phyloP scores from a whole-genome alignment of 2,888 invertebrate species.

The Patella caerulea region DNA sequence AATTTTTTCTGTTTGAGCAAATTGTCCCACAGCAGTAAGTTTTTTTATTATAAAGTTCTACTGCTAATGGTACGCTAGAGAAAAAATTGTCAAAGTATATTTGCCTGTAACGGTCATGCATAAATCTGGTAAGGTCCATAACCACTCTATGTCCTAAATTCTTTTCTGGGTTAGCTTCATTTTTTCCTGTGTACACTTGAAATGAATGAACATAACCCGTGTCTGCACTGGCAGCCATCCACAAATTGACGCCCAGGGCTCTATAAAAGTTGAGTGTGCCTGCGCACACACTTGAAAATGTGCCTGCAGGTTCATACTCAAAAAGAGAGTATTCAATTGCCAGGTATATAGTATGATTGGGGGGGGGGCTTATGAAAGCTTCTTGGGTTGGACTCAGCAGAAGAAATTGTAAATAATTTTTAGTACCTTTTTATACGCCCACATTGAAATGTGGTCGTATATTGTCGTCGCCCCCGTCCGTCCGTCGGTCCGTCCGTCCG shows the following conservation, averaged over 20 bases:
- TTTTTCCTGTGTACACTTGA: neutral
- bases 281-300: no score
- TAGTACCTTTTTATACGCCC: no score
- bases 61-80: neutral
- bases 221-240: neutral
- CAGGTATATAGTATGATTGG: no score
- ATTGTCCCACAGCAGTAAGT: neutral
- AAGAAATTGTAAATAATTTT: no score
- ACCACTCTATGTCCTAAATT: neutral
- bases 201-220: neutral
- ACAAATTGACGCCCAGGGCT: neutral
- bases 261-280: no score
- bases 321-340: no score
- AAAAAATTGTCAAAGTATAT: constrained; percentile 3
- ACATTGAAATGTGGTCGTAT: no score
- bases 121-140: neutral
- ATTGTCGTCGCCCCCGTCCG: no score
- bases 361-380: no score
- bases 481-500: no score
- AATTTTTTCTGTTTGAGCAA: neutral
- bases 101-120: neutral
- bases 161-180: neutral
- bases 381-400: no score
- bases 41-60: neutral
- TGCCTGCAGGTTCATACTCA: no score